phyloP scores from a whole-genome alignment of 2,113 vertebrate genomes.

The Trinectes maculatus region DNA sequence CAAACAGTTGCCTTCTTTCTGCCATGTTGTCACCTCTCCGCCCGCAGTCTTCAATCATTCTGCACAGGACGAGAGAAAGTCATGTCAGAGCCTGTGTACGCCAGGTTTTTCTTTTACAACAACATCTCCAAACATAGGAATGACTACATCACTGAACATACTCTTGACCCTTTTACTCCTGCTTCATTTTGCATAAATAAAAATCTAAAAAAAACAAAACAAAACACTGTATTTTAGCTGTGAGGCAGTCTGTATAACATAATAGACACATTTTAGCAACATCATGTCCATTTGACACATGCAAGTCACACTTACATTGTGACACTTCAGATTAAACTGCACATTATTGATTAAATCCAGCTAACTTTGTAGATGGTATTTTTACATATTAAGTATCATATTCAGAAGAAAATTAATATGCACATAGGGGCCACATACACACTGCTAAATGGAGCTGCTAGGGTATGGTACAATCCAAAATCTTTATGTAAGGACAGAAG shows the following conservation, averaged over 20 bases:
- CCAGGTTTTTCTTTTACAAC: constrained; percentile 14
- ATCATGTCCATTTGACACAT: neutral
- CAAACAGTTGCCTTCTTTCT: constrained; percentile 99
- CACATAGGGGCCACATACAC: too few relatives aligned
- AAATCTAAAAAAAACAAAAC: too few relatives aligned
- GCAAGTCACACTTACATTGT: neutral
- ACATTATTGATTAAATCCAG: neutral
- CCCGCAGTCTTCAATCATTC: constrained; percentile 96
- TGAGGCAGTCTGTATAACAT: neutral
- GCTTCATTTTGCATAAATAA: neutral
- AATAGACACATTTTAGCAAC: neutral
- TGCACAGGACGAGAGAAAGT: constrained; percentile 79
- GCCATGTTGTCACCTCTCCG: constrained; percentile 94
- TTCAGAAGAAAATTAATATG: too few relatives aligned
- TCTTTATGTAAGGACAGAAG: neutral
- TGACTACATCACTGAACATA: constrained; percentile 1
- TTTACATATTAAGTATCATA: too few relatives aligned
- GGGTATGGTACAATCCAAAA: neutral
- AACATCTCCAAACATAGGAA: constrained; percentile 4
- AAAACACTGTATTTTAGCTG: too few relatives aligned
- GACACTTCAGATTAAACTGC: neutral
- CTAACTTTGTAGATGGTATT: too few relatives aligned
- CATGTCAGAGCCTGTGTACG: constrained; percentile 29
- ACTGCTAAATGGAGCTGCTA: too few relatives aligned
- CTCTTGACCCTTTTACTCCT: neutral